A percentile compares a stretch with the other conserved stretches of the same genome.
Conservation (phyloP, 2,113 vertebrate genomes). For the Platysteira castanea region DNA sequence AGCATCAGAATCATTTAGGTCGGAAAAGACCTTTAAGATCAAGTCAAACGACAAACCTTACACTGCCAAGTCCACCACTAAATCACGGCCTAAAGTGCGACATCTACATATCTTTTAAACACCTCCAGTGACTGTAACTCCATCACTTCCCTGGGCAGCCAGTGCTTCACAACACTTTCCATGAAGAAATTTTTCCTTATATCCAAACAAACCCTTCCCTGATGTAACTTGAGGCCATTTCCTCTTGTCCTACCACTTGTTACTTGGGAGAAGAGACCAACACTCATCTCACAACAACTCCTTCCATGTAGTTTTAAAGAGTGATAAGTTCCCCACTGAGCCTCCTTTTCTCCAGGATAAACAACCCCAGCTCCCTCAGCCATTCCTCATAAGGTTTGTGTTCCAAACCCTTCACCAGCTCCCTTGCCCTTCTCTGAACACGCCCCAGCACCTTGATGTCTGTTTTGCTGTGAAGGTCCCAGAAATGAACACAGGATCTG, state of each 20-base stretch:
- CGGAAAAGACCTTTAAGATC: background rate
- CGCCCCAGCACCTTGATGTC: fast-evolving
- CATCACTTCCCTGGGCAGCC: background rate
- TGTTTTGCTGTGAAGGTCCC: background rate
- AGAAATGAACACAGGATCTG: background rate
- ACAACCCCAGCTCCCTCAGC: background rate
- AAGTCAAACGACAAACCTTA: background rate
- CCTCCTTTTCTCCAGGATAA: background rate
- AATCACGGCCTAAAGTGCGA: background rate
- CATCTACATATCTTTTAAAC: background rate
- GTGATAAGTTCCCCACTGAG: background rate
- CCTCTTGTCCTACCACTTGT: background rate
- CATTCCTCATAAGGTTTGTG: background rate
- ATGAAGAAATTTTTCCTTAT: background rate
- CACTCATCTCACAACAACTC: background rate
- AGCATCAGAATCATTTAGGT: background rate
- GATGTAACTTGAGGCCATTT: background rate
- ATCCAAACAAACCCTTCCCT: background rate
- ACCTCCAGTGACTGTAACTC: background rate
- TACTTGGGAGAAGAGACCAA: background rate
- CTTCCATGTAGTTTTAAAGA: background rate
- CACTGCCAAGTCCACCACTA: background rate
- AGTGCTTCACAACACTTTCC: background rate
- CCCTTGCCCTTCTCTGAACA: background rate
- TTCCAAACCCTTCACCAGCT: background rate